Evolutionary conservation across 2,113 vertebrate species (phyloP), one percentile per base, ranked within the genome.

Genomic region (Crocuta crocuta): DNA sequence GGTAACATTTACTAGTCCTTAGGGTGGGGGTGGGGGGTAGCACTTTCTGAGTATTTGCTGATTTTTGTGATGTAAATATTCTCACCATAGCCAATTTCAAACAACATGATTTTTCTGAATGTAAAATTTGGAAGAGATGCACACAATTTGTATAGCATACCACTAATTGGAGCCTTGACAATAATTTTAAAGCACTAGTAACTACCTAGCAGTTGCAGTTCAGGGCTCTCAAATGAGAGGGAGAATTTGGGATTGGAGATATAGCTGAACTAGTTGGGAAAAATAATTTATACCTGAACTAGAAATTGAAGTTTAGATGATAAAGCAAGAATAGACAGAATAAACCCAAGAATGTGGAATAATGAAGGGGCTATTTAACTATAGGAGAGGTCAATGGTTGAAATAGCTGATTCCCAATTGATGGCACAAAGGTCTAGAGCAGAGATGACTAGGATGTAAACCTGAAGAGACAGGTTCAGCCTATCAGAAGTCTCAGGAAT

Each of bases 201-300:
- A 89, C 24, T 15, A 55, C 48, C 58, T 8, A 55, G 23, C 39
- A 66, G 26, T 15, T 7, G 12, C 21, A 58, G 15, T 35, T 93
- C 26, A 33, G 16, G 79, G 23, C 26, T 95, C 68, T 79, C 43
- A 48, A 91, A n/a, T 26, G n/a, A 78, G 28, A 73, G 80, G 35
- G 35, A 94, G 9, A 89, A 86, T 82, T 58, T 95, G 53, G 73
- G 55, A 43, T 61, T 87, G 66, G 81, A 85, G 7, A 61, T 7
- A 65, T 26, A 24, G 9, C 33, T 55, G 66, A 95, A 80, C n/a
- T 17, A 93, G 43, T 82, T 16, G 23, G 31, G 28, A 89, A 87
- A 84, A 95, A 43, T 86, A 71, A 96, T 33, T 89, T 85, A 39
- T 35, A 79, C 26, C 68, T 74, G 45, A 88, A 78, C 65, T 86